Conservation (phyloP, 2,888 invertebrate species). For the Brassicogethes aeneus region DNA sequence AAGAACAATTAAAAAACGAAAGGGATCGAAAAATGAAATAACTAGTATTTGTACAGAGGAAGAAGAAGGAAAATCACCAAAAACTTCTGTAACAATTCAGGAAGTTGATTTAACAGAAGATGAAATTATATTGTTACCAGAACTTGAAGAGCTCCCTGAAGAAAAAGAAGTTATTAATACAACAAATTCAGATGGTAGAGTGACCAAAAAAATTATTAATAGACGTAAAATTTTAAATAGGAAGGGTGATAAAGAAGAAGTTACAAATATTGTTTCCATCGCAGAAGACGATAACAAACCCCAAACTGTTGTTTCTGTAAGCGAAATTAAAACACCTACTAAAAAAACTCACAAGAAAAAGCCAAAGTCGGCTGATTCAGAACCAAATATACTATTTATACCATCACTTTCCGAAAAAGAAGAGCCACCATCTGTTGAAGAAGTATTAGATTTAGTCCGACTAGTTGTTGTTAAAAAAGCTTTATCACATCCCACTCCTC, state of each 20-base stretch:
- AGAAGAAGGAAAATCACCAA: slow-evolving; percentile 31
- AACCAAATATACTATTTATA: slow-evolving; percentile 29
- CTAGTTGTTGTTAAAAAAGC: slow-evolving; percentile 32
- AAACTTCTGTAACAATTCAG: slow-evolving; percentile 26
- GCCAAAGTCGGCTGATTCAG: slow-evolving; percentile 20
- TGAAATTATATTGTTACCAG: slow-evolving; percentile 4
- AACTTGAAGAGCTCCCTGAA: slow-evolving; percentile 26
- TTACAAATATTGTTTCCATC: slow-evolving; percentile 29
- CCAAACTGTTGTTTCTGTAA: slow-evolving; percentile 10
- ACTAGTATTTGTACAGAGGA: slow-evolving; percentile 37
- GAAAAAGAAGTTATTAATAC: slow-evolving; percentile 24
- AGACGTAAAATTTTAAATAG: slow-evolving; percentile 28
- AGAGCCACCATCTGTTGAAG: slow-evolving; percentile 20
- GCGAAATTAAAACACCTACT: slow-evolving; percentile 16
- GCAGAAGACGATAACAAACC: slow-evolving; percentile 27
- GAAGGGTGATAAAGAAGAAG: slow-evolving; percentile 36
- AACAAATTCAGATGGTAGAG: slow-evolving; percentile 36
- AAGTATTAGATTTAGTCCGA: slow-evolving; percentile 30
- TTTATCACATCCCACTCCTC: slow-evolving; percentile 25
- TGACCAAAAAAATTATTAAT: slow-evolving; percentile 31
- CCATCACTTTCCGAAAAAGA: slow-evolving; percentile 33
- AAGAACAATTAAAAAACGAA: slow-evolving; percentile 28
- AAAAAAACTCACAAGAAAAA: slow-evolving; percentile 25
- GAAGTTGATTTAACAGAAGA: slow-evolving; percentile 20
- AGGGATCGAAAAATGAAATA: slow-evolving; percentile 11